These are phyloP conservation scores for Eustalomyia histrio DNA, from an alignment of 2,888 invertebrate genomes.

Conservation along the genomic window DNA sequence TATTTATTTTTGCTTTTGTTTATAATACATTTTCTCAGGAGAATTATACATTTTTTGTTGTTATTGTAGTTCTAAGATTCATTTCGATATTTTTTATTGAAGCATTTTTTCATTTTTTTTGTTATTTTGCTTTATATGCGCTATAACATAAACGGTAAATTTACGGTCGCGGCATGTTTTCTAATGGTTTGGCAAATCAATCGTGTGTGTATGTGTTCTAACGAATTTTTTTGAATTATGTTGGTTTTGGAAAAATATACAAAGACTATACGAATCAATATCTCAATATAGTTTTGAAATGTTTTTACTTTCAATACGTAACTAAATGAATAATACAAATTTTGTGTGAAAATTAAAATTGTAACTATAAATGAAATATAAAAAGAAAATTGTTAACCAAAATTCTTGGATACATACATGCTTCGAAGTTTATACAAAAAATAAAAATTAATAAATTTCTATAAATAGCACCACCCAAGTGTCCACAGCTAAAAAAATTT, in stretches of 20 bases:
- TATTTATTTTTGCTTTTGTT: background rate
- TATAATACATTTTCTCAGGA: background rate
- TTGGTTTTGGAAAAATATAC: background rate
- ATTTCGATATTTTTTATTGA: background rate
- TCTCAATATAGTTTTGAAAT: background rate
- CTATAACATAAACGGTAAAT: conserved; percentile 37
- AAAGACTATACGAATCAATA: background rate
- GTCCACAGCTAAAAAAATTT: background rate
- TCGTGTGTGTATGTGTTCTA: background rate
- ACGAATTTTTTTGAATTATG: background rate
- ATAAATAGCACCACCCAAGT: background rate
- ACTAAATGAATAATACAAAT: background rate
- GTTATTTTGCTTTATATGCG: conserved; percentile 26
- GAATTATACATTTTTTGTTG: background rate
- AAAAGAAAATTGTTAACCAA: background rate
- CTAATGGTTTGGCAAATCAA: conserved; percentile 5
- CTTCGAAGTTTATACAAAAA: background rate
- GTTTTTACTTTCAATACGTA: background rate
- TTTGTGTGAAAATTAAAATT: background rate
- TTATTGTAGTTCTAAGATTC: conserved; percentile 27
- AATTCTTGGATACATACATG: background rate
- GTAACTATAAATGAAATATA: background rate
- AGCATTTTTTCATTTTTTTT: conserved; percentile 17
- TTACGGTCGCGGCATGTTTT: conserved; percentile 24
- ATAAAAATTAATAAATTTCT: background rate